These are phyloP conservation scores for Bovichtus variegatus DNA, from an alignment of 2,797 vertebrate species.

Conservation along the genomic window DNA sequence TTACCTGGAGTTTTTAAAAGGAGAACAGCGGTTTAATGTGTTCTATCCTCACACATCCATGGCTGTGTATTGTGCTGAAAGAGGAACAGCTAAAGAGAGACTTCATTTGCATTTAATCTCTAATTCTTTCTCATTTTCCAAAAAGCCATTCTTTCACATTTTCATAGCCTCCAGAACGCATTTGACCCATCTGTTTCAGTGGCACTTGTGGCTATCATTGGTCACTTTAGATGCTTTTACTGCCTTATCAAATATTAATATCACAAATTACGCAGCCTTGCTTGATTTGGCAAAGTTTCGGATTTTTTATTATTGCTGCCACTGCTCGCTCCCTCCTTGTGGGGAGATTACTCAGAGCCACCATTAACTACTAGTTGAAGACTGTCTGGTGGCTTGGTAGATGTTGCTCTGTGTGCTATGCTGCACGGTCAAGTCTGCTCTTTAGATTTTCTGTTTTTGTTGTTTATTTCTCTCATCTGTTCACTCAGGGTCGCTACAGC, in stretches of 20 bases:
- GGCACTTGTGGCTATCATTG: constrained; percentile 50
- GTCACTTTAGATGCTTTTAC: constrained; percentile 59
- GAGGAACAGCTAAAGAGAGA: not conserved
- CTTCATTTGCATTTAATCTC: not conserved
- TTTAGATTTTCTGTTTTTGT: constrained; percentile 9
- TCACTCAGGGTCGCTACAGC: too few relatives aligned
- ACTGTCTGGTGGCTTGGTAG: constrained; percentile 17
- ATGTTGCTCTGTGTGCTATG: constrained; percentile 19
- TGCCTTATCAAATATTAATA: constrained; percentile 66
- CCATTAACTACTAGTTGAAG: constrained; percentile 29
- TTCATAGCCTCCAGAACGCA: not conserved
- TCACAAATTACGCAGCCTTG: constrained; percentile 59
- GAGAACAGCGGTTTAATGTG: not conserved
- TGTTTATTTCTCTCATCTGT: constrained; percentile 15
- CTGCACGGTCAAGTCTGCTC: constrained; percentile 3
- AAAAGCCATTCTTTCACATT: not conserved
- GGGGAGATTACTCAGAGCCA: constrained; percentile 32
- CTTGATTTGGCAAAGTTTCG: constrained; percentile 53
- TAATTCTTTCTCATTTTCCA: constrained; percentile 9
- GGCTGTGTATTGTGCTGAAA: not conserved
- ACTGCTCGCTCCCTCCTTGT: constrained; percentile 20
- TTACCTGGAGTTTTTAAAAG: not conserved
- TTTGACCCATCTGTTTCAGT: constrained; percentile 29
- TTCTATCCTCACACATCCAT: not conserved
- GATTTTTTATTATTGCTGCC: constrained; percentile 61